Percentiles rank a stretch among this genome's conserved stretches.
Conservation (phyloP, 1,140 invertebrate genomes). For the Saccostrea echinata region DNA sequence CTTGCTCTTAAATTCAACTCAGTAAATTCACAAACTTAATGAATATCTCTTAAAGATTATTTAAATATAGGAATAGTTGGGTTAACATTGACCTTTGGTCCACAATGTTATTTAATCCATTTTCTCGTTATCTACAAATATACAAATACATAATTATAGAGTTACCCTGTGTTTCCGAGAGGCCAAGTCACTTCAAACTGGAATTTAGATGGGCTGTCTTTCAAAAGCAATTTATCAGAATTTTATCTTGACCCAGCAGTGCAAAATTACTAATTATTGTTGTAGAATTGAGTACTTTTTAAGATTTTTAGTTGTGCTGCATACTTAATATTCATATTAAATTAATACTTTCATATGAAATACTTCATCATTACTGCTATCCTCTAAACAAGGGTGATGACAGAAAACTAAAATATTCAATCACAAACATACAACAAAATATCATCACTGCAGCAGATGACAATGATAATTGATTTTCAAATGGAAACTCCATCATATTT, state of each 20-base stretch:
- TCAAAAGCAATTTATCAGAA: not conserved
- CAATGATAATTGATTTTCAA: not conserved
- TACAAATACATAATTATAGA: not conserved
- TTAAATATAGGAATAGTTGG: not conserved
- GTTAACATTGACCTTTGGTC: not conserved
- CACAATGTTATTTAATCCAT: not conserved
- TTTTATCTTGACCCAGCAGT: no score
- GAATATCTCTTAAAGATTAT: no score
- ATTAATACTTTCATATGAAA: not conserved
- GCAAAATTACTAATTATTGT: no score
- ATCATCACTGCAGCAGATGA: no score
- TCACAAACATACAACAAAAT: no score
- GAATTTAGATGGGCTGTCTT: not conserved
- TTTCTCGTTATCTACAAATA: conserved; percentile 5
- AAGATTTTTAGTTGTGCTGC: not conserved
- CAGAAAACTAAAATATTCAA: no score
- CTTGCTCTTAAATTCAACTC: not conserved
- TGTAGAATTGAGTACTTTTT: no score
- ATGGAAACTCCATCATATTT: not conserved
- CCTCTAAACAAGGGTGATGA: no score
- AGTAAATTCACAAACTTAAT: not conserved
- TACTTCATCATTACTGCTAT: no score
- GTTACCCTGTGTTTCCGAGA: not conserved
- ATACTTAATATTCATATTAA: not conserved
- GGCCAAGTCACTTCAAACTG: not conserved